These are phyloP conservation scores for Apotomis turbidana DNA, from an alignment of 2,888 invertebrate genomes.

Conservation along the genomic window DNA sequence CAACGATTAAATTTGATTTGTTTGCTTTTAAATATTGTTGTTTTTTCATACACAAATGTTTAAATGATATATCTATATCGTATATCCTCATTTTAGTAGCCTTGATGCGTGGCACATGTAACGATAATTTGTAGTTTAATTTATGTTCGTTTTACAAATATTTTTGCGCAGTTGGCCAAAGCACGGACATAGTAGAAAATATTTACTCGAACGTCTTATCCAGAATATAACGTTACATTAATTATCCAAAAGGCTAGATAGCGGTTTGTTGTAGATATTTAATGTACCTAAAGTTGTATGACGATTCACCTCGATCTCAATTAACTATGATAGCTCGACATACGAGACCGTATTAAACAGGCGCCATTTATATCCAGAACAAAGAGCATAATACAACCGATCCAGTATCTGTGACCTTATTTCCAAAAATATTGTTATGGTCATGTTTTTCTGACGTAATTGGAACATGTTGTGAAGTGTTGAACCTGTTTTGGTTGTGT, in stretches of 20 bases:
- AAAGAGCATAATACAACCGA: conserved; percentile 1
- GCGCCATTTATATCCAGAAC: conserved; percentile 4
- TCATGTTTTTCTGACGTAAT: conserved; percentile 48
- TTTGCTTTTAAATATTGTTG: conserved; percentile 16
- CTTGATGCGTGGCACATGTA: conserved; percentile 4
- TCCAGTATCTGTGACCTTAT: conserved; percentile 20
- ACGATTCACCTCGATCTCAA: conserved; percentile 22
- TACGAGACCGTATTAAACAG: conserved; percentile 19
- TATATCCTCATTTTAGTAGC: conserved; percentile 2
- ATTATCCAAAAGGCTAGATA: neutral
- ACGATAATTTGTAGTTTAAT: conserved; percentile 1
- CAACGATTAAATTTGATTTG: conserved; percentile 20
- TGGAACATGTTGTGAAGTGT: conserved; percentile 46
- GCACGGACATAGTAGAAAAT: neutral
- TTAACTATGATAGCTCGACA: conserved; percentile 23
- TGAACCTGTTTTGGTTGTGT: conserved; percentile 29
- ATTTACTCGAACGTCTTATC: conserved; percentile 12
- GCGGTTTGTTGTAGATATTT: neutral
- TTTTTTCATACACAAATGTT: conserved; percentile 3
- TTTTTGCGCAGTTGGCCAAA: conserved; percentile 27
- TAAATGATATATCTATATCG: neutral
- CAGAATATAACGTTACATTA: neutral
- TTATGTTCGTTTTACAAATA: conserved; percentile 6
- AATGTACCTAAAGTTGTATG: conserved; percentile 2
- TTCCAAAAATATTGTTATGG: conserved; percentile 14